Conservation (phyloP, 2,888 invertebrate species). For the Troides oblongomaculatus region DNA sequence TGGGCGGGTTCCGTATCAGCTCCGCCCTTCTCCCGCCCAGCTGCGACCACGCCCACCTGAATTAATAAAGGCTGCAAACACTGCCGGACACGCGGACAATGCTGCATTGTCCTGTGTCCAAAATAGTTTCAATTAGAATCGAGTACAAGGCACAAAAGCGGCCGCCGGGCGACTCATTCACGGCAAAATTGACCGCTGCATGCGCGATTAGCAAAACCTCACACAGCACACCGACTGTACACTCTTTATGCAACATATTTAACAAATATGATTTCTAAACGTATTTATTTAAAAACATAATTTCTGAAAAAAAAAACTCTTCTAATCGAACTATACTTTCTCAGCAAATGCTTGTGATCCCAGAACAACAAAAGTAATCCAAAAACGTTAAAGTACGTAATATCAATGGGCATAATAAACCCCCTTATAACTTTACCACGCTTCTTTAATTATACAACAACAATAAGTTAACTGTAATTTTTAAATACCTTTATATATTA, state of each 20-base stretch:
- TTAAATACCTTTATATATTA: too few species aligned
- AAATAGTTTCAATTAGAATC: constrained; percentile 80
- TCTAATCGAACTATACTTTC: too few species aligned
- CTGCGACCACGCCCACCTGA: constrained; percentile 68
- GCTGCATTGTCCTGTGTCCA: constrained; percentile 75
- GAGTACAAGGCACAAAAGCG: constrained; percentile 71
- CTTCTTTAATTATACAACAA: too few species aligned
- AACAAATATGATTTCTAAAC: not conserved
- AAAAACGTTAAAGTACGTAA: too few species aligned
- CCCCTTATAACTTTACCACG: too few species aligned
- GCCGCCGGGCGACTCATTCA: constrained; percentile 65
- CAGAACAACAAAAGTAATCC: too few species aligned
- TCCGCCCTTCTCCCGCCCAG: constrained; percentile 64
- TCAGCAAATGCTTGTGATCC: too few species aligned
- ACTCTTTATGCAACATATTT: constrained; percentile 10
- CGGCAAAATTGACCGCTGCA: constrained; percentile 69
- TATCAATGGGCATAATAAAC: too few species aligned
- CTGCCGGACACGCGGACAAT: constrained; percentile 78
- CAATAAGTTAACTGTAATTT: too few species aligned
- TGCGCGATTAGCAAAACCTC: constrained; percentile 41
- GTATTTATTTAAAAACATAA: not conserved
- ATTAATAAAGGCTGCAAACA: constrained; percentile 80
- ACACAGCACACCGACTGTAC: not conserved
- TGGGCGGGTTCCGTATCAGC: constrained; percentile 51
- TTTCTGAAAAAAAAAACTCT: not conserved